A percentile compares a stretch with the other conserved stretches of the same genome.
phyloP scores from a whole-genome alignment of 2,888 invertebrate species.

The Cheilosia scutellata region DNA sequence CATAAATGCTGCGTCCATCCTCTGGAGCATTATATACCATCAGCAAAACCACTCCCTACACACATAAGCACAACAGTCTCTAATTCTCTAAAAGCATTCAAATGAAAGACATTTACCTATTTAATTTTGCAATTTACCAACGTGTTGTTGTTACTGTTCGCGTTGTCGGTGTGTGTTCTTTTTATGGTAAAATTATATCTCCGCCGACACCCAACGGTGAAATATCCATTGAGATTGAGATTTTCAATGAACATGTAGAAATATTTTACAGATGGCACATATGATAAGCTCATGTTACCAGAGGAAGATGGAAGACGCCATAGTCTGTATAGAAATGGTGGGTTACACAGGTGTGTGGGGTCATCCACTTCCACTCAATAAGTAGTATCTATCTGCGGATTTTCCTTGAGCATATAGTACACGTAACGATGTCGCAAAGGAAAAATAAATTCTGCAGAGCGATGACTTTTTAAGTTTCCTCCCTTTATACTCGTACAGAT shows the following conservation, averaged over 20 bases:
- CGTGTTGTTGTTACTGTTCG: slow-evolving; percentile 26
- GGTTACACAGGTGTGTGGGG: slow-evolving; percentile 56
- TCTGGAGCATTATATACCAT: slow-evolving; percentile 42
- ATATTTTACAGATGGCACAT: slow-evolving; percentile 68
- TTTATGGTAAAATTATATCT: slow-evolving; percentile 55
- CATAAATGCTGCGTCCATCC: slow-evolving; percentile 57
- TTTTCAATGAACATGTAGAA: slow-evolving; percentile 60
- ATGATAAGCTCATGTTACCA: slow-evolving; percentile 67
- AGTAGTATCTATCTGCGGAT: background rate
- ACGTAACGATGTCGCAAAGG: background rate
- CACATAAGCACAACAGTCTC: slow-evolving; percentile 10
- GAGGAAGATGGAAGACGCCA: background rate
- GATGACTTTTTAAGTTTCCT: background rate
- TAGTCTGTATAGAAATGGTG: background rate
- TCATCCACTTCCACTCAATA: slow-evolving; percentile 37
- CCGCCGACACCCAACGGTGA: slow-evolving; percentile 43
- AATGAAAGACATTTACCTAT: slow-evolving; percentile 66
- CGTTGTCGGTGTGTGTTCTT: slow-evolving; percentile 25
- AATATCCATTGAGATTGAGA: slow-evolving; percentile 57
- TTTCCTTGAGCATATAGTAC: background rate
- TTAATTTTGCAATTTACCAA: slow-evolving; percentile 46
- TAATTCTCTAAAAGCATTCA: slow-evolving; percentile 61
- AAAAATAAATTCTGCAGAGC: background rate
- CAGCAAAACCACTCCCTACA: slow-evolving; percentile 57
- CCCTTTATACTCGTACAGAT: background rate